Base-by-base conservation (phyloP, 2,797 vertebrate species). In the Peromyscus eremicus region DNA sequence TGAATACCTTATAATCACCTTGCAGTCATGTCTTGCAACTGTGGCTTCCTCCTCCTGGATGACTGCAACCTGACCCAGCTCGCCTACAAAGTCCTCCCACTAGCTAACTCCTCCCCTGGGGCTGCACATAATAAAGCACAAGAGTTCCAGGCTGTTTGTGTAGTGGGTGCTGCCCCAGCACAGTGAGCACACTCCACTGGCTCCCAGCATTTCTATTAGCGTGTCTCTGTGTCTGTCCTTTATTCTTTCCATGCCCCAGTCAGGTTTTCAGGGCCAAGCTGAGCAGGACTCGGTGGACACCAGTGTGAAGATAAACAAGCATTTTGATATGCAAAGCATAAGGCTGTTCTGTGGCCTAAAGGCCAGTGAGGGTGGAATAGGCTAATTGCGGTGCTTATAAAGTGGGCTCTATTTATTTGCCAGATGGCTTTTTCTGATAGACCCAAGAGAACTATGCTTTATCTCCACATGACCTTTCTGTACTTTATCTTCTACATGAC, bases 251-350 rank as follows among this genome's bases (percentile, higher is more conserved):
- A 17, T 2, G 10, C 32, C 4, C 21, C 32, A 70, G 32, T 86
- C 64, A 70, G 4, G 46, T 27, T 52, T 68, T 52, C 6, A 46
- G 7, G 64, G 46, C 43, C 64, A 52, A 52, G 32, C 7, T 17
- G 12, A 37, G 32, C 66, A 70, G 84, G 4, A 52, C 64, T 70
- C 32, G 0, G 4, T 9, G 21, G 73, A 46, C 13, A 43, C 43
- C 64, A 46, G 11, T 83, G 46, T 12, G n/a, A 27, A 64, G 37
- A 40, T 80, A 57, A 91, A 64, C 14, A 66, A 73, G 19, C 34
- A 21, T 90, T 96, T 81, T 70, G 84, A 94, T 73, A 82, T 71
- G 25, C 49, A 86, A 93, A 94, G 27, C 46, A 21, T 55, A 29
- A 83, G 29, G 34, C 43, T 81, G 34, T 87, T 89, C n/a, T 40